These are phyloP conservation scores for Danio choprae DNA, from an alignment of 2,797 vertebrate genomes.

Conservation along the genomic window DNA sequence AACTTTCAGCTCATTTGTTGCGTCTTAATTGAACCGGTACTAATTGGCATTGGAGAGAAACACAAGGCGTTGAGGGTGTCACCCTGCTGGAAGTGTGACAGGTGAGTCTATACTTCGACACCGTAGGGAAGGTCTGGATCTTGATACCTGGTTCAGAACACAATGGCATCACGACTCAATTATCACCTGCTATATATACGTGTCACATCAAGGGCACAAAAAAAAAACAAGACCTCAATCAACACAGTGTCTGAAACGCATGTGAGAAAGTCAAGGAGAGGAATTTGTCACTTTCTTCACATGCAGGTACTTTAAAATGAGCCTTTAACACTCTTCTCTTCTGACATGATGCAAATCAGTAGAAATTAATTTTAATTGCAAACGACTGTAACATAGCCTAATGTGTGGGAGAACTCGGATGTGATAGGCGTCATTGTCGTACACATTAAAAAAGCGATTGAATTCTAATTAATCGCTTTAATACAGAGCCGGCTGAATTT, in stretches of 20 bases:
- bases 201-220: conserved; percentile 45
- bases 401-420: conserved; percentile 33
- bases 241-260: conserved; percentile 62
- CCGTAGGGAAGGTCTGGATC: conserved; percentile 58
- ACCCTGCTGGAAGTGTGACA: conserved; percentile 73
- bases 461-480: conserved; percentile 24
- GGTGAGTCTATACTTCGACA: conserved; percentile 74
- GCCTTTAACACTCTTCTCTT: conserved; percentile 56
- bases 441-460: conserved; percentile 20
- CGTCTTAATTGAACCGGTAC: conserved; percentile 76
- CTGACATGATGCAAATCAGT: conserved; percentile 32
- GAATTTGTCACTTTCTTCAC: conserved; percentile 44
- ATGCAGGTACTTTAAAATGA: conserved; percentile 42
- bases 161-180: conserved; percentile 80
- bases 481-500: conserved; percentile 12
- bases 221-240: conserved; percentile 59
- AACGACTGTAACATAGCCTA: conserved; percentile 31
- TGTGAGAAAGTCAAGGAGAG: conserved; percentile 57
- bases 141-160: conserved; percentile 62
- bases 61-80: conserved; percentile 66
- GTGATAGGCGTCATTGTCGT: conserved; percentile 6
- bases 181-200: conserved; percentile 83
- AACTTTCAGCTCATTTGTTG: conserved; percentile 19
- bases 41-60: conserved; percentile 77
- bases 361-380: conserved; percentile 51